Evolutionary conservation across 2,113 vertebrate species (phyloP), one percentile per base, ranked within the genome.

Genomic region (Leucopternis melanops): DNA sequence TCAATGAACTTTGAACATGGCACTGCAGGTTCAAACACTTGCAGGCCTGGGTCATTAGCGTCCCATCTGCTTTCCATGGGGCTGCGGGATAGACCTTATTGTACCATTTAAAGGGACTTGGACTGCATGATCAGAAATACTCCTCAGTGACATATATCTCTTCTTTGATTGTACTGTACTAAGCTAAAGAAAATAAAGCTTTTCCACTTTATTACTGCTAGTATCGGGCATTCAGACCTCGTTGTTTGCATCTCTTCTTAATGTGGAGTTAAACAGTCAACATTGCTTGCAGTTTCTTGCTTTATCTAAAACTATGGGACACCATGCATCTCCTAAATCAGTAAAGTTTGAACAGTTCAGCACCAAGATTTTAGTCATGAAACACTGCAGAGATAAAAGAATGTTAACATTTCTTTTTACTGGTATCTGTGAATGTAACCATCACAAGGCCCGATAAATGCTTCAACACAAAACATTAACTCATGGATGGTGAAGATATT

Each of bases 1-100:
- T 5, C 32, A 2, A 2, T 44, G 86, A 92, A 31, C 95, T 86
- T 6, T 65, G 86, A 54, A 16, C 29, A 0, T 44, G 95, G 95
- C 80, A 31, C 88, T 29, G 85, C 42, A 2, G 81, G 57, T 73
- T 82, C 85, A 62, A 83, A 26, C 0, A 1, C 84, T 49, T 4
- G 7, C 57, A 5, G 61, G 58, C 44, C 27, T 58, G 27, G 85
- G 63, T 91, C 70, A 25, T 31, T 69, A 4, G 77, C 0, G 10
- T 71, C 78, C 84, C 91, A 36, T 79, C 93, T 95, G 94, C 91
- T 95, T 86, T 69, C 86, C 54, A 44, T 2, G 57, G 80, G 73
- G 69, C 91, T 91, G 23, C 6, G 3, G 90, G 65, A n/a, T 0
- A 44, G 19, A 52, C 65, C 83, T 86, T 2, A 17, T 67, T 71